Conservation (phyloP, 2,113 vertebrate species). For the Parotia lawesii region DNA sequence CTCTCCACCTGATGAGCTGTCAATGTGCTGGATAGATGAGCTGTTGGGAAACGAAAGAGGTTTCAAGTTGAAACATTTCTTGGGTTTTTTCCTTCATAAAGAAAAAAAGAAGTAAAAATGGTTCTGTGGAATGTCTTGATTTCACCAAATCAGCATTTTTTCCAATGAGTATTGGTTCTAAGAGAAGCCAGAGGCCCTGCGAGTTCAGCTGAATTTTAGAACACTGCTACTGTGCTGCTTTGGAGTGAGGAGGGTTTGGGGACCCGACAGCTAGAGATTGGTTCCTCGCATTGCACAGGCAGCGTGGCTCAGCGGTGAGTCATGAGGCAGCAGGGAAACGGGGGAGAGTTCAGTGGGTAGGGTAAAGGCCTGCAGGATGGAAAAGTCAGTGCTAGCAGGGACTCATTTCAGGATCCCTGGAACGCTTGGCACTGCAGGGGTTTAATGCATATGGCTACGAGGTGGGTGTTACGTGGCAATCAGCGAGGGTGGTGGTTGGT, state of each 20-base stretch:
- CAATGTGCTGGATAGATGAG: conserved; percentile 43
- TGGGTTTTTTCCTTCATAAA: background rate
- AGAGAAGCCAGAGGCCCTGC: background rate
- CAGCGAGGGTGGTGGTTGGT: background rate
- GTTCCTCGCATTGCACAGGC: background rate
- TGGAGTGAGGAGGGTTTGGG: background rate
- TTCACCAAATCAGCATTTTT: conserved; percentile 21
- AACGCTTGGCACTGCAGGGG: background rate
- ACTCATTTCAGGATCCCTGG: background rate
- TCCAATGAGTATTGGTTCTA: background rate
- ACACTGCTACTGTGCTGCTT: background rate
- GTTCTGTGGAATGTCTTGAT: background rate
- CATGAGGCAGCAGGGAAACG: background rate
- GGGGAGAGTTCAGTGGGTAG: conserved; percentile 34
- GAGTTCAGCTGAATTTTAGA: background rate
- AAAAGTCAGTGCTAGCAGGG: background rate
- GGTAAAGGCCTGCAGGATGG: conserved; percentile 3
- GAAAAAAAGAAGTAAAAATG: background rate
- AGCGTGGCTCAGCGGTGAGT: background rate
- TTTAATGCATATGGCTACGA: background rate
- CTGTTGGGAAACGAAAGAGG: background rate
- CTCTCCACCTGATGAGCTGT: conserved; percentile 53
- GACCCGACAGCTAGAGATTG: fast-evolving
- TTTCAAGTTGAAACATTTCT: conserved; percentile 13
- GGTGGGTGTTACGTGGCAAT: background rate